Conservation (phyloP, 1,140 invertebrate genomes). For the Parapsyche elsis region DNA sequence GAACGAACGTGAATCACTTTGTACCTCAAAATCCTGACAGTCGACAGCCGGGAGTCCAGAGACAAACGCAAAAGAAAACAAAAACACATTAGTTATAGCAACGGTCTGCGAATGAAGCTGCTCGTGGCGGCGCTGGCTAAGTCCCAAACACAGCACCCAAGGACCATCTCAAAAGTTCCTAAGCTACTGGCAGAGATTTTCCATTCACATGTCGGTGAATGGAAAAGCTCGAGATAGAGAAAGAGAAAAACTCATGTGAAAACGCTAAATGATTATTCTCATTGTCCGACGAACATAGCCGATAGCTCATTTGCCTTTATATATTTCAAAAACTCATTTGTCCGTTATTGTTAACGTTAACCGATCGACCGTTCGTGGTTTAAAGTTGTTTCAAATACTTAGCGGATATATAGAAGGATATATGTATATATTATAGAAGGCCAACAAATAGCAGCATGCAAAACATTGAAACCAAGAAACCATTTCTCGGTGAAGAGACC, state of each 20-base stretch:
- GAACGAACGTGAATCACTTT: slow-evolving; percentile 69
- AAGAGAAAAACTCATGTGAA: too few species aligned
- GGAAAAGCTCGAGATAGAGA: slow-evolving; percentile 48
- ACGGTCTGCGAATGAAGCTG: slow-evolving; percentile 12
- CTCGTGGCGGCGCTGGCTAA: not conserved
- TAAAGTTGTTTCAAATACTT: slow-evolving; percentile 33
- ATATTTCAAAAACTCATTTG: not conserved
- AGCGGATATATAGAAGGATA: slow-evolving; percentile 42
- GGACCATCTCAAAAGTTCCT: slow-evolving; percentile 98
- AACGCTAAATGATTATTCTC: not conserved
- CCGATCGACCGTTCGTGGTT: not conserved
- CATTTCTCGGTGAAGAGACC: slow-evolving; percentile 48
- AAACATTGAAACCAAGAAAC: slow-evolving; percentile 55
- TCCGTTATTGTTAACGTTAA: not conserved
- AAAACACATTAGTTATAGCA: slow-evolving; percentile 58
- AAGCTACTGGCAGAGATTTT: slow-evolving; percentile 64
- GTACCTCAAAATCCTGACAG: slow-evolving; percentile 81
- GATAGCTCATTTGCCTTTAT: slow-evolving; percentile 11
- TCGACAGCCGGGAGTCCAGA: slow-evolving; percentile 60
- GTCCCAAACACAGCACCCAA: slow-evolving; percentile 67
- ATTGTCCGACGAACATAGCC: not conserved
- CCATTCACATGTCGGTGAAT: slow-evolving; percentile 46
- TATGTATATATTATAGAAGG: slow-evolving; percentile 55
- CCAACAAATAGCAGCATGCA: slow-evolving; percentile 57
- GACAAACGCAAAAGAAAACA: slow-evolving; percentile 69